Base-by-base conservation (phyloP, 2,888 invertebrate species). In the Baccha elongata region DNA sequence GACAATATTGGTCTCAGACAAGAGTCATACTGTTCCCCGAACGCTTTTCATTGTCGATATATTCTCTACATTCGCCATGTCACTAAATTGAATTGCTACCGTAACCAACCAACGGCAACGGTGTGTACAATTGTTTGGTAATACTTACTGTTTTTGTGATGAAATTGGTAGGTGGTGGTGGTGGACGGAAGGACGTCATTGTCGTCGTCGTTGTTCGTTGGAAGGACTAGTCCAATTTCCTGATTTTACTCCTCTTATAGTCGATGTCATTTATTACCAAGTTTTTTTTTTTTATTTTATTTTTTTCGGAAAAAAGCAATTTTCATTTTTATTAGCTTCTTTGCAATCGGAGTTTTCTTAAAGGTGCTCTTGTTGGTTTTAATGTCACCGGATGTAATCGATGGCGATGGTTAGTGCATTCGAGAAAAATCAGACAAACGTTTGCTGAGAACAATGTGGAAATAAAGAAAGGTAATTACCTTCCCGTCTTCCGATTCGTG, bases 321-420 rank as follows among this genome's bases (percentile, higher is more conserved):
- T 76, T 78, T 71, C 46, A 44, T 60, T 60, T 68, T 55, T 37
- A 53, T 62, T 53, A 52, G 15, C 48, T 53, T 65, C 50, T 35
- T 42, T 50, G 23, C 23, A 52, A 15, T 15, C 5, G 32, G 13
- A 46, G 29, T 67, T 74, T 67, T 52, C 46, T 53, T 72, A 52
- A 2, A 44, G 19, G 17, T 44, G 13, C 2, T 26, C 2, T 67
- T 42, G 23, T 58, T 15, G 17, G 11, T 23, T 50, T 52, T 50
- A 26, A 58, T 78, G 44, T 53, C 62, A 60, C 46, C 79, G 67
- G 53, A 68, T 73, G 53, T 40, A 67, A 67, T 72, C 72, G 71
- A 65, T 46, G 68, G 60, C 52, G 35, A 32, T 32, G 26, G 17
- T 35, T 50, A 23, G 10, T 50, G 50, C 50, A 48, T 13, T 32